Evolutionary conservation across 2,888 invertebrate species (phyloP).

Genomic region (Noctua fimbriata): DNA sequence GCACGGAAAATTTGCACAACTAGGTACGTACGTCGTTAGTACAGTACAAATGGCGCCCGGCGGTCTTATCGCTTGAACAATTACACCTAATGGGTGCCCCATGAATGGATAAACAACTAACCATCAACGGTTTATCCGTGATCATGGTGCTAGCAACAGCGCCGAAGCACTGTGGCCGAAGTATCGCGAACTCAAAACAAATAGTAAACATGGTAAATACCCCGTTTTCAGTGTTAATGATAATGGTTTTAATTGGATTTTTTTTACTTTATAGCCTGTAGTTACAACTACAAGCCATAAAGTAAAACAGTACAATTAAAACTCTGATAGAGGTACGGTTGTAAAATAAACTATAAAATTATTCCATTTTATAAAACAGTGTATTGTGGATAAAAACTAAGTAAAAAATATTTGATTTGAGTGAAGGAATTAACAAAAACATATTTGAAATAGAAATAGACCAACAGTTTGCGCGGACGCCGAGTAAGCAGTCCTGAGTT

Average conservation of each 20-base stretch:
- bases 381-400: background rate
- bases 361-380: background rate
- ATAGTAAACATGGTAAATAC: no score
- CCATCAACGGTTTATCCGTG: no score
- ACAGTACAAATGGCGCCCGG: background rate
- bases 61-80: conserved; percentile 6
- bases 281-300: background rate
- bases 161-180: no score
- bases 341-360: background rate
- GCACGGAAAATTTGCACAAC: background rate
- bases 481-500: background rate
- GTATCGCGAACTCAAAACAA: no score
- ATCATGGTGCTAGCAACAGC: no score
- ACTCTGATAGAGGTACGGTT: background rate
- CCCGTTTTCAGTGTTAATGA: background rate
- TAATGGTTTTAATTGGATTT: conserved; percentile 10
- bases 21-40: background rate
- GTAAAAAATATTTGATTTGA: background rate
- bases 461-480: no score
- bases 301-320: no score
- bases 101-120: no score
- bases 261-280: background rate
- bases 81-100: background rate
- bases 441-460: background rate
- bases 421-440: background rate